Conservation (phyloP, 2,113 vertebrate genomes). For the Ochotona curzoniae region DNA sequence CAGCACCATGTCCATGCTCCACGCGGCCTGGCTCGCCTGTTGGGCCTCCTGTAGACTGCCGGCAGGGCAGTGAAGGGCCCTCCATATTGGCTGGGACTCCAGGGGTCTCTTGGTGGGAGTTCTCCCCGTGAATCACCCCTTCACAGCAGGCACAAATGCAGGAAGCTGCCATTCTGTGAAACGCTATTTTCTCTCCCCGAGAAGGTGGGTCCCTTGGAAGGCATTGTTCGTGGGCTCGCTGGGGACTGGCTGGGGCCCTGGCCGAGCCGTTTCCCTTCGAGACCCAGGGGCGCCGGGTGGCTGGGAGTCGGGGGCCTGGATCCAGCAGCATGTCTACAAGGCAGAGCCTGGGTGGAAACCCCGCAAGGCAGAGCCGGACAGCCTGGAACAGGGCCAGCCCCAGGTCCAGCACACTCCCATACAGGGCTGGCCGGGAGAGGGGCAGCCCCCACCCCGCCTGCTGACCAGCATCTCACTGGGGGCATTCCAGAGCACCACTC, state of each 20-base stretch:
- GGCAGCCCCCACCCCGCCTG: no score
- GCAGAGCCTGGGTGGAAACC: background rate
- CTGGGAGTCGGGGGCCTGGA: background rate
- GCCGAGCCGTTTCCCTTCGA: slow-evolving; percentile 60
- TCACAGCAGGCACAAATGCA: slow-evolving; percentile 73
- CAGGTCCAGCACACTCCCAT: no score
- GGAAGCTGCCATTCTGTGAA: slow-evolving; percentile 70
- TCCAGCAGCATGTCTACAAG: background rate
- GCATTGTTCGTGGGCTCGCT: slow-evolving; percentile 39
- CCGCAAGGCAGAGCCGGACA: background rate
- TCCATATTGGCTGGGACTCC: background rate
- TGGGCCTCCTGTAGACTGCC: background rate
- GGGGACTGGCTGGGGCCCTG: background rate
- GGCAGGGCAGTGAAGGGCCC: no score
- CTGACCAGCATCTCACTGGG: no score
- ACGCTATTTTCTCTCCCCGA: slow-evolving; percentile 65
- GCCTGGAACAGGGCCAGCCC: no score
- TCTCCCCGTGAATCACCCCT: slow-evolving; percentile 42
- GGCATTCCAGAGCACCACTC: no score
- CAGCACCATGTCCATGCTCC: no score
- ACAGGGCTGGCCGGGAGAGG: no score
- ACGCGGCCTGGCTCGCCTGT: no score
- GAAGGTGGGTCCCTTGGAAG: slow-evolving; percentile 61
- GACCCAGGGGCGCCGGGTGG: slow-evolving; percentile 64
- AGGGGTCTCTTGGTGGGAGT: slow-evolving; percentile 38